Percentiles rank a stretch among this genome's conserved stretches.
Evolutionary conservation across 2,888 invertebrate genomes (phyloP).

Genomic region (Drosophila subquinaria): DNA sequence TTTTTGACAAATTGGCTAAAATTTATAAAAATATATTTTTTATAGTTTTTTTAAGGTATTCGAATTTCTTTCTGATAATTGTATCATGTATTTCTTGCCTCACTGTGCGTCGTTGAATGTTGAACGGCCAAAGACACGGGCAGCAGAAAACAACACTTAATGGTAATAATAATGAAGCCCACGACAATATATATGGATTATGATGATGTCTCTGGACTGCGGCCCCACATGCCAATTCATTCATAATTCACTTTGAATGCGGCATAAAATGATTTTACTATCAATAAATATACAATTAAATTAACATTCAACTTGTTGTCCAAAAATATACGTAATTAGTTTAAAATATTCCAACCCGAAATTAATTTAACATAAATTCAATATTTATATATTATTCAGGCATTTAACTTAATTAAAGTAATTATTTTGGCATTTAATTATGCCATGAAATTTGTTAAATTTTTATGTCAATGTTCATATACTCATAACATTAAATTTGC

Average conservation of each 20-base stretch:
- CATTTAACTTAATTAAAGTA: constrained; percentile 2
- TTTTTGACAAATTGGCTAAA: no score
- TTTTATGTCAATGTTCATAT: constrained; percentile 11
- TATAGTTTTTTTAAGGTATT: neutral
- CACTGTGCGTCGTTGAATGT: constrained; percentile 11
- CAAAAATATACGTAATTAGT: constrained; percentile 42
- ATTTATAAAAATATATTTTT: neutral
- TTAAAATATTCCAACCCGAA: constrained; percentile 54
- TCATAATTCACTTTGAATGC: constrained; percentile 74
- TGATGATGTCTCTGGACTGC: constrained; percentile 26
- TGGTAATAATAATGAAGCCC: constrained; percentile 17
- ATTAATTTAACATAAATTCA: neutral
- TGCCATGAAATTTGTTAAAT: constrained; percentile 8
- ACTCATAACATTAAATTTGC: constrained; percentile 35
- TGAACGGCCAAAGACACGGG: constrained; percentile 4
- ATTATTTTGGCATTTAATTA: neutral
- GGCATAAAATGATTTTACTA: constrained; percentile 81
- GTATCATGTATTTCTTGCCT: neutral
- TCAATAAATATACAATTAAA: constrained; percentile 84
- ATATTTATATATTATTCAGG: neutral
- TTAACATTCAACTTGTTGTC: constrained; percentile 69
- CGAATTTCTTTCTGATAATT: neutral
- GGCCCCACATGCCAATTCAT: constrained; percentile 50
- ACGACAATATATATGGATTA: constrained; percentile 30
- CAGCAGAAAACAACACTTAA: constrained; percentile 17